These are phyloP conservation scores for Papilio dardanus DNA, from an alignment of 1,140 invertebrate species.

Conservation along the genomic window DNA sequence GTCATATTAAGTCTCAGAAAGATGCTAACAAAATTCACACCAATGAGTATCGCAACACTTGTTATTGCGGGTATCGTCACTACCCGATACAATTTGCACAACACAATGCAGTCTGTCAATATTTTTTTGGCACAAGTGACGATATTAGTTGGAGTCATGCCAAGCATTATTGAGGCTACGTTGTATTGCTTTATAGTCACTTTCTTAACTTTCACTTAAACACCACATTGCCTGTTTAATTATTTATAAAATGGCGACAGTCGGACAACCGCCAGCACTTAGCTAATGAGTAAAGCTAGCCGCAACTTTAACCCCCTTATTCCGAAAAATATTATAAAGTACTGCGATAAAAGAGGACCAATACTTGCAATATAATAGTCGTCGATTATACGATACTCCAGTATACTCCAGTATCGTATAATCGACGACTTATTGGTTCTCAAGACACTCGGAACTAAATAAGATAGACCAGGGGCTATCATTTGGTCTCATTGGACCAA, in stretches of 20 bases:
- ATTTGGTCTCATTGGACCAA: too few species aligned
- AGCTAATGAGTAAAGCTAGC: not conserved
- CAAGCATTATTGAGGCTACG: constrained; percentile 11
- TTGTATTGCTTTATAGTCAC: constrained; percentile 18
- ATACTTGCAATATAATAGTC: too few species aligned
- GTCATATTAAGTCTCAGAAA: too few species aligned
- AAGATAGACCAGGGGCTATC: too few species aligned
- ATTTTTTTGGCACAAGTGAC: constrained; percentile 22
- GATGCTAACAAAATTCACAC: not conserved
- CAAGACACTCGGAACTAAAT: too few species aligned
- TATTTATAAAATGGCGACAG: constrained; percentile 4
- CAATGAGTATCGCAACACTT: not conserved
- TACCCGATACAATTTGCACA: not conserved
- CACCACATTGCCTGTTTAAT: not conserved
- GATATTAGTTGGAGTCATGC: constrained; percentile 15
- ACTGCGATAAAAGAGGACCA: too few species aligned
- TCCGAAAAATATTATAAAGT: too few species aligned
- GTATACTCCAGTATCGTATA: too few species aligned
- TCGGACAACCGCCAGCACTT: not conserved
- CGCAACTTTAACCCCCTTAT: not conserved
- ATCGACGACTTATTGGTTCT: too few species aligned
- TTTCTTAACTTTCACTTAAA: not conserved
- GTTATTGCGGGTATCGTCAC: not conserved
- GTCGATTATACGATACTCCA: too few species aligned
- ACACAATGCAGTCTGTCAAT: constrained; percentile 6